phyloP scores from a whole-genome alignment of 2,113 vertebrate species.

The Pipra filicauda region DNA sequence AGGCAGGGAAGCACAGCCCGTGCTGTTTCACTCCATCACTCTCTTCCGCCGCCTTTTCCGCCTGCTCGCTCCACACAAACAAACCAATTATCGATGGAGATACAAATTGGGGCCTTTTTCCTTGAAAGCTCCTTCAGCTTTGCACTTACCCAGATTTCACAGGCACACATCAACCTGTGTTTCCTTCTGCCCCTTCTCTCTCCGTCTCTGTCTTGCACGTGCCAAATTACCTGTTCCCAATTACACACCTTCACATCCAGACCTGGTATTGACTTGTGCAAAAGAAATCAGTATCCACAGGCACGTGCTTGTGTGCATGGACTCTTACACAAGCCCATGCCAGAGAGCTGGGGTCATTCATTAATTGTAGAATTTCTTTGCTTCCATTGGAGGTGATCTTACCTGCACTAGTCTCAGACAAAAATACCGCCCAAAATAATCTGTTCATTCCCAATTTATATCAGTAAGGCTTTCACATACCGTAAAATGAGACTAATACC shows the following conservation, averaged over 20 bases:
- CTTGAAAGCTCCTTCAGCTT: constrained; percentile 68
- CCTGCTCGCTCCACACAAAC: constrained; percentile 68
- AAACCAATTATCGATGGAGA: constrained; percentile 73
- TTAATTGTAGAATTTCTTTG: background rate
- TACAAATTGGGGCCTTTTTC: constrained; percentile 67
- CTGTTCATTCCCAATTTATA: background rate
- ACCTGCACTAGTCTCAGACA: background rate
- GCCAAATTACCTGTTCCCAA: fast-evolving
- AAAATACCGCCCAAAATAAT: background rate
- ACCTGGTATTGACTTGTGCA: background rate
- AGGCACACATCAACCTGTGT: background rate
- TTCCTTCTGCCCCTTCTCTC: background rate
- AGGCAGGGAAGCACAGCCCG: constrained; percentile 68
- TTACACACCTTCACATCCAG: background rate
- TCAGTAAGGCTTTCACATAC: background rate
- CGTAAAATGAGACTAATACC: background rate
- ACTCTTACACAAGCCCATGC: background rate
- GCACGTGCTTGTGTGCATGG: fast-evolving
- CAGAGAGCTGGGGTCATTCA: background rate
- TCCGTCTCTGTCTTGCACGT: background rate
- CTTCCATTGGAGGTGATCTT: background rate
- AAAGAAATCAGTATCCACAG: background rate
- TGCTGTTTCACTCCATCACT: constrained; percentile 69
- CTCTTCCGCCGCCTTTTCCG: constrained; percentile 53
- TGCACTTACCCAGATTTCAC: background rate